Evolutionary conservation across 2,888 invertebrate genomes (phyloP), one percentile per base, ranked within the genome.

Genomic region (Yponomeuta plumbellus): DNA sequence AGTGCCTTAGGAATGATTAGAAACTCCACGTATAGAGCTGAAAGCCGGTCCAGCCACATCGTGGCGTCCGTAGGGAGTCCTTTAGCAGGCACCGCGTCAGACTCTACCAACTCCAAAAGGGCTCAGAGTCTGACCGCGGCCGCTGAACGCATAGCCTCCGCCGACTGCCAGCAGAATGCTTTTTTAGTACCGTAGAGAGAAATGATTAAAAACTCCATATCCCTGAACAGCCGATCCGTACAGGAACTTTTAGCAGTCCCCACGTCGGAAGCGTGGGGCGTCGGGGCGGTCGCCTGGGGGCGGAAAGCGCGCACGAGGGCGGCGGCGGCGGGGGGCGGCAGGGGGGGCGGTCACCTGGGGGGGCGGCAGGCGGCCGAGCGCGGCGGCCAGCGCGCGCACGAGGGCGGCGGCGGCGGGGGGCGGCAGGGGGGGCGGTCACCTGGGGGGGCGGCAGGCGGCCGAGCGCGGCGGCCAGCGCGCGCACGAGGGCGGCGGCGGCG

Each of bases 391-490:
- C 71, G 86, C 85, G 71, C 90, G 84, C 76, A 85, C 70, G 69
- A 83, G 83, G 61, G 86, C 84, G 68, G 78, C 80, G 66, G 64
- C 70, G 20, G 70, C 69, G 22, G 71, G 72, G 67, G 68, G 70
- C 71, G 73, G 34, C 61, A 67, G 80, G 93, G 69, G 83, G 83
- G 61, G 86, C 84, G 68, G 78, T 96, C 80, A 65, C 64, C 70
- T n/a, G 70, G 68, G 22, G 71, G 72, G 67, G 68, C 70, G 70
- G 73, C 23, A 61, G 67, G 91, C 74, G 81, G 85, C 76, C 94
- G 93, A 39, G 97, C 71, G 99, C 94, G 57, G 97, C 96, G 23
- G 98, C 95, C 71, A 98, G 90, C 70, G 98, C 93, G 90, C 66
- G 87, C 83, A 52, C 83, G 78, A 62, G 80, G 91, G 73, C 81